Percentiles rank a stretch among this genome's conserved stretches.
phyloP scores from a whole-genome alignment of 2,888 invertebrate species.

The Microplitis manilae region DNA sequence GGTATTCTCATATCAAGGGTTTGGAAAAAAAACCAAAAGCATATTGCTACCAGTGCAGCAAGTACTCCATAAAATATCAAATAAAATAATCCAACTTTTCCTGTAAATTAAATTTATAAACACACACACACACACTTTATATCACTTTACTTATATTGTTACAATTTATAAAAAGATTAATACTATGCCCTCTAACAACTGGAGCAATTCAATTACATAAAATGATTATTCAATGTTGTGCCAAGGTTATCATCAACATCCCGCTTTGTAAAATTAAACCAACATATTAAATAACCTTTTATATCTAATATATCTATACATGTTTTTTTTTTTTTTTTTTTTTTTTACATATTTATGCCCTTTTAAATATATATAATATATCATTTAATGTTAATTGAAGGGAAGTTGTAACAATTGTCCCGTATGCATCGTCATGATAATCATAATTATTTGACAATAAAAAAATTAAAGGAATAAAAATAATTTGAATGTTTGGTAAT shows the following conservation, averaged over 20 bases:
- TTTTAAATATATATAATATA: constrained; percentile 60
- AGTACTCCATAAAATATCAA: constrained; percentile 92
- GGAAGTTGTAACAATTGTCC: constrained; percentile 72
- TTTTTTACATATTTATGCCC: neutral
- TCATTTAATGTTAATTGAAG: constrained; percentile 72
- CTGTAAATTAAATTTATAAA: constrained; percentile 74
- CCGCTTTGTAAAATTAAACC: neutral
- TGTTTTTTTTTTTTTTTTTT: too few relatives aligned
- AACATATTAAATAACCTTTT: neutral
- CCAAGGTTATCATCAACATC: constrained; percentile 48
- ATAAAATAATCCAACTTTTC: constrained; percentile 96
- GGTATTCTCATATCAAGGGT: constrained; percentile 92
- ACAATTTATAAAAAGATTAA: constrained; percentile 67
- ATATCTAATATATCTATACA: too few relatives aligned
- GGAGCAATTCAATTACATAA: constrained; percentile 68
- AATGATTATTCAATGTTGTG: constrained; percentile 63
- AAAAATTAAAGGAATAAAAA: too few relatives aligned
- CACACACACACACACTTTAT: too few relatives aligned
- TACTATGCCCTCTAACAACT: constrained; percentile 60
- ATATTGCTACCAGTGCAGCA: constrained; percentile 92
- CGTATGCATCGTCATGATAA: constrained; percentile 50
- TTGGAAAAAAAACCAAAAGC: constrained; percentile 95
- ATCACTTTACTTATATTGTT: constrained; percentile 5
- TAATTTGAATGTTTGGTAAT: too few relatives aligned
- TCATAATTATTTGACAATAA: constrained; percentile 4